Conservation (phyloP, 2,113 vertebrate species). For the Heteronetta atricapilla region DNA sequence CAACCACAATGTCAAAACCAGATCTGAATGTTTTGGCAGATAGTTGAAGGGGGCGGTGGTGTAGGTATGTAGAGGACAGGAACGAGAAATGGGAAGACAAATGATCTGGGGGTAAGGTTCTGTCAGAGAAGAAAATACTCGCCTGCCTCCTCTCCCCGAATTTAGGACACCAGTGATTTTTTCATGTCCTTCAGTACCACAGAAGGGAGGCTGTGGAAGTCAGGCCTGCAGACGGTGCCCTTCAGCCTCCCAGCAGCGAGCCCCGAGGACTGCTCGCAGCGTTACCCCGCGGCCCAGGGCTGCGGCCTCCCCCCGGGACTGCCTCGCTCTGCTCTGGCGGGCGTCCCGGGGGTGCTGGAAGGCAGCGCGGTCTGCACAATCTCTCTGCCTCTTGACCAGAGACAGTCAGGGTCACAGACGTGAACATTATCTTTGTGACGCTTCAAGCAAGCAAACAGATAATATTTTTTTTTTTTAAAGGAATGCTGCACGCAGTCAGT, state of each 20-base stretch:
- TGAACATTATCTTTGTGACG: conserved; percentile 57
- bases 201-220: not conserved
- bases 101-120: not conserved
- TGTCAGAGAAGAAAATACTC: not conserved
- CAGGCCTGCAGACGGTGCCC: not conserved
- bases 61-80: not conserved
- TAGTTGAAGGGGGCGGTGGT: not conserved
- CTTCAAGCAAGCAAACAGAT: conserved; percentile 59
- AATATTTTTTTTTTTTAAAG: not conserved
- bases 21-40: conserved; percentile 9
- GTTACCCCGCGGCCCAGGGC: not conserved
- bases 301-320: not conserved
- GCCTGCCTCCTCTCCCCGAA: not conserved
- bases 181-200: accelerated
- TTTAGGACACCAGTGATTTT: not conserved
- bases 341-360: conserved; percentile 32
- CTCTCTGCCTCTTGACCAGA: conserved; percentile 62
- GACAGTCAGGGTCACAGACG: conserved; percentile 62
- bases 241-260: not conserved
- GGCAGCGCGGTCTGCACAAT: conserved; percentile 17
- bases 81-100: not conserved
- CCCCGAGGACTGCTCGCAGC: not conserved
- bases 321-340: conserved; percentile 23
- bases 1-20: conserved; percentile 20
- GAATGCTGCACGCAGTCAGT: conserved; percentile 51